Conservation (phyloP, 2,113 vertebrate genomes). For the Laticauda laticaudata region DNA sequence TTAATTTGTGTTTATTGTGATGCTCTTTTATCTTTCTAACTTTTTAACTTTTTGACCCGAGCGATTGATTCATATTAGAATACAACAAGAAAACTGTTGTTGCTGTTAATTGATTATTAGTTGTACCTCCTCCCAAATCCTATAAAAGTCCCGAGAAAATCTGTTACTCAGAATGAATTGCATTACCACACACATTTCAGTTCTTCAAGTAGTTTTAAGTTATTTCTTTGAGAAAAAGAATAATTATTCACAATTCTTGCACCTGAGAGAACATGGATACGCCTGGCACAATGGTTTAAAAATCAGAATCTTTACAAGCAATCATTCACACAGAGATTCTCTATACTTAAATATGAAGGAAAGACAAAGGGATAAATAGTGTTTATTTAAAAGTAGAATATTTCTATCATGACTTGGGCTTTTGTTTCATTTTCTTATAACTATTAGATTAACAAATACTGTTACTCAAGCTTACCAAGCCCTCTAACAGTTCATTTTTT, state of each 20-base stretch:
- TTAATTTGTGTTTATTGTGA: background rate
- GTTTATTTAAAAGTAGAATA: background rate
- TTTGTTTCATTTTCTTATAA: background rate
- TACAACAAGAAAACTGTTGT: background rate
- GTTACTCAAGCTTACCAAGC: background rate
- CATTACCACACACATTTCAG: background rate
- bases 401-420: background rate
- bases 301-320: background rate
- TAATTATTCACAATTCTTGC: background rate
- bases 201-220: background rate
- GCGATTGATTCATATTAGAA: background rate
- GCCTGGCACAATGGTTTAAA: background rate
- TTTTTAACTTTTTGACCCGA: background rate
- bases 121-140: background rate
- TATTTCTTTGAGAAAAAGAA: background rate
- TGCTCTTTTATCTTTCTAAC: background rate
- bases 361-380: background rate
- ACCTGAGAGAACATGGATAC: background rate
- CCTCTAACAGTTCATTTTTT: too few species aligned
- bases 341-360: background rate
- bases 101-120: background rate
- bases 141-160: background rate
- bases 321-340: background rate
- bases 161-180: background rate
- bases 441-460: background rate